Evolutionary conservation across 2,113 vertebrate genomes (phyloP).

Genomic region (Talpa occidentalis): DNA sequence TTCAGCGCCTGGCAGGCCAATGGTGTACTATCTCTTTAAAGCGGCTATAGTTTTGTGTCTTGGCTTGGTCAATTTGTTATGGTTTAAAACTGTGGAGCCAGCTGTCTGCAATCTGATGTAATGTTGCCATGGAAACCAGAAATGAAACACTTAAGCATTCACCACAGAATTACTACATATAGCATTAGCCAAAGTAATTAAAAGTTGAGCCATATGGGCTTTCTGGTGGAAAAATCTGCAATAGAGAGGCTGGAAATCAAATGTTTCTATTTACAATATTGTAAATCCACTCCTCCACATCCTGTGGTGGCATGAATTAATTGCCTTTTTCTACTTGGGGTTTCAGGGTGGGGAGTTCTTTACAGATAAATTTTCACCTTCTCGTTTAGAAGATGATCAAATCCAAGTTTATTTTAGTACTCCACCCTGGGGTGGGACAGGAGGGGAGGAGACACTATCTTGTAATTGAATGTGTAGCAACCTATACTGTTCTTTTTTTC

Average conservation of each 20-base stretch:
- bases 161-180: conserved; percentile 88
- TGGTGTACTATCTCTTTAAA: conserved; percentile 82
- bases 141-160: conserved; percentile 89
- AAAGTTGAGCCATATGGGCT: conserved; percentile 87
- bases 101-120: conserved; percentile 92
- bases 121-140: conserved; percentile 91
- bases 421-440: neutral
- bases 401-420: neutral
- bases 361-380: neutral
- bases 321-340: neutral
- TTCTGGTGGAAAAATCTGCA: conserved; percentile 84
- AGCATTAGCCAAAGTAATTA: conserved; percentile 90
- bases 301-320: conserved; percentile 40
- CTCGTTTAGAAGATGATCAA: neutral
- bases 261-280: conserved; percentile 83
- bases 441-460: neutral
- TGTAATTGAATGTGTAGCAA: neutral
- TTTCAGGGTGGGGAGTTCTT: neutral
- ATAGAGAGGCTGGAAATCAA: conserved; percentile 74
- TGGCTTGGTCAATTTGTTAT: conserved; percentile 88
- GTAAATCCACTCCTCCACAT: conserved; percentile 74
- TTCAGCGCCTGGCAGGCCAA: conserved; percentile 77
- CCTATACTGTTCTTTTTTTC: neutral
- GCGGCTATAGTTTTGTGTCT: conserved; percentile 79
- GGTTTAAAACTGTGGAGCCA: conserved; percentile 89